Evolutionary conservation across 2,888 invertebrate genomes (phyloP), one percentile per base, ranked within the genome.

Genomic region (Zaprionus obscuricornis): DNA sequence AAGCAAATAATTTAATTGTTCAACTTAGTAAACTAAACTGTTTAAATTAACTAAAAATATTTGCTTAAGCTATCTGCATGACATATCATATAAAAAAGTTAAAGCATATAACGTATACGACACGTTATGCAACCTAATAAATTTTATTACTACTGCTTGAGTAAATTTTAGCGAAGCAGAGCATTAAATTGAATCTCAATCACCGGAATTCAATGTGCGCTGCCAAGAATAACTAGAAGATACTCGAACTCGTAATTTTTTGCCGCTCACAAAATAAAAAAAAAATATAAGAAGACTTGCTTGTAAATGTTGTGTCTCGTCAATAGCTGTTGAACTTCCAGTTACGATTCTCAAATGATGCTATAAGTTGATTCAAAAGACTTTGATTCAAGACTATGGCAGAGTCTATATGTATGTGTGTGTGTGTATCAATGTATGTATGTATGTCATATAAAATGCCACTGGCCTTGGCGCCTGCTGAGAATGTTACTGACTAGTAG

Each of bases 401-500:
- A n/a, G n/a, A n/a, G n/a, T n/a, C n/a, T n/a, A n/a, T n/a, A n/a
- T n/a, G n/a, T n/a, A 10, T 27, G 27, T 3, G n/a, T 27, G 27
- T 27, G 27, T 29, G 29, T n/a, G n/a, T n/a, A n/a, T n/a, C n/a
- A n/a, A n/a, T 13, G 22, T 29, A 47, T 27, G 33, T 43, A 29
- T 40, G 39, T 36, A 29, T 27, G 34, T n/a, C 24, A 64, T 36
- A 58, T 72, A 64, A 65, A 85, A 85, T 83, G 84, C 55, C 64
- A 81, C 64, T 85, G 86, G 78, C 78, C 78, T 79, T 79, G 78
- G 85, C 69, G 82, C 85, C 59, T 34, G 85, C 86, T 85, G 78
- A 79, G 78, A 86, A 79, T 82, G 83, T 69, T 82, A 74, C 74
- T 55, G 74, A 47, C 66, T 52, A 33, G 24, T 29, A 54, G 29